These are phyloP conservation scores for Mythimna vitellina DNA, from an alignment of 2,888 invertebrate genomes.

Conservation along the genomic window DNA sequence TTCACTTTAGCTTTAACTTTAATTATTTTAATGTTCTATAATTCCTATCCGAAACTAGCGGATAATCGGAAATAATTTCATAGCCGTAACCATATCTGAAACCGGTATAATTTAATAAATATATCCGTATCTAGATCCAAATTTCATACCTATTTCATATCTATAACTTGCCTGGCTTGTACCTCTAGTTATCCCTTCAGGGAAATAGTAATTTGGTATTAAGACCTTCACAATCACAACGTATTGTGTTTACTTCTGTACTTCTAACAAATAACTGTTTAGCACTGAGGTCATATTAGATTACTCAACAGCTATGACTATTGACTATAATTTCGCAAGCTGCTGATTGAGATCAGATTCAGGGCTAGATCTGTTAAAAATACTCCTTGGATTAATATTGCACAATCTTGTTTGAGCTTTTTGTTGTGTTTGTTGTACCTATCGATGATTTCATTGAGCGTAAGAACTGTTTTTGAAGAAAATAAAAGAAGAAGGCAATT, in stretches of 20 bases:
- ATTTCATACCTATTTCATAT: too few species aligned
- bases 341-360: conserved; percentile 46
- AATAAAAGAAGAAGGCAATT: too few species aligned
- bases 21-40: too few species aligned
- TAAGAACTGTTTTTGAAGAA: not conserved
- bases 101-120: too few species aligned
- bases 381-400: conserved; percentile 15
- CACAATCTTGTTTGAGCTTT: conserved; percentile 17
- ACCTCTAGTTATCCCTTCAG: not conserved
- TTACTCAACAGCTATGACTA: conserved; percentile 43
- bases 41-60: too few species aligned
- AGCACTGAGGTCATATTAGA: conserved; percentile 40
- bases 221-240: conserved; percentile 17
- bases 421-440: not conserved
- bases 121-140: too few species aligned
- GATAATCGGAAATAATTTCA: too few species aligned
- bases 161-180: too few species aligned
- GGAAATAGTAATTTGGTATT: not conserved
- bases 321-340: conserved; percentile 47
- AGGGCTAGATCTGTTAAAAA: conserved; percentile 39
- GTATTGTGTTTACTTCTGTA: conserved; percentile 13
- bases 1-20: too few species aligned
- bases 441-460: not conserved
- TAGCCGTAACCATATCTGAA: too few species aligned
- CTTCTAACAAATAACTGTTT: conserved; percentile 34